phyloP scores from a whole-genome alignment of 2,888 invertebrate species.

The Callyntrura sp. region DNA sequence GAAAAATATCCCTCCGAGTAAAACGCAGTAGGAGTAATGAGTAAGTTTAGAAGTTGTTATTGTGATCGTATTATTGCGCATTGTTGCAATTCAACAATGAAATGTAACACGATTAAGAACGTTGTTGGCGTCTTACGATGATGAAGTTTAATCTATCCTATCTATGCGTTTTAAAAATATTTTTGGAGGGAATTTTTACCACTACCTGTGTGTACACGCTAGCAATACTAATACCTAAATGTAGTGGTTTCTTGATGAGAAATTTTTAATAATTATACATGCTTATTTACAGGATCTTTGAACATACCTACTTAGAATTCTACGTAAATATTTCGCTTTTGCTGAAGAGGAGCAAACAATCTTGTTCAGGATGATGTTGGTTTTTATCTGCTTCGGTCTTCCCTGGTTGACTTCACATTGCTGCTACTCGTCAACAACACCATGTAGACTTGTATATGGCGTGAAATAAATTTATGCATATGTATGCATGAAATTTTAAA shows the following conservation, averaged over 20 bases:
- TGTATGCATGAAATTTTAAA: no score
- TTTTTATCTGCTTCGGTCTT: slow-evolving; percentile 30
- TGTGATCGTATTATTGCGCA: slow-evolving; percentile 39
- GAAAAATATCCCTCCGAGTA: slow-evolving; percentile 43
- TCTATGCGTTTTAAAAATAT: background rate
- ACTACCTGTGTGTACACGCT: background rate
- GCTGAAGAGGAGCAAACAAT: background rate
- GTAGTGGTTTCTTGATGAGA: slow-evolving; percentile 22
- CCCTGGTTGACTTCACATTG: slow-evolving; percentile 66
- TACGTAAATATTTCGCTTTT: background rate
- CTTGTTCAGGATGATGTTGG: background rate
- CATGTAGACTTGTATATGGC: no score
- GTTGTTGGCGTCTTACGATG: background rate
- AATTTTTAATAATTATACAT: no score
- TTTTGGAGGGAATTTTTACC: slow-evolving; percentile 29
- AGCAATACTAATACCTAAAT: background rate
- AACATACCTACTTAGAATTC: no score
- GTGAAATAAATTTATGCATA: no score
- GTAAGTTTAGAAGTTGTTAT: background rate
- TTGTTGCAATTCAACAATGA: slow-evolving; percentile 56
- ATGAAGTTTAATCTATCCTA: slow-evolving; percentile 2
- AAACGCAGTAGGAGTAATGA: background rate
- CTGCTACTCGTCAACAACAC: slow-evolving; percentile 22
- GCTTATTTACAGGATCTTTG: no score
- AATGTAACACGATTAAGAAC: slow-evolving; percentile 23